These are phyloP conservation scores for Aphaenogaster rudis DNA, from an alignment of 1,140 invertebrate genomes.

Conservation along the genomic window DNA sequence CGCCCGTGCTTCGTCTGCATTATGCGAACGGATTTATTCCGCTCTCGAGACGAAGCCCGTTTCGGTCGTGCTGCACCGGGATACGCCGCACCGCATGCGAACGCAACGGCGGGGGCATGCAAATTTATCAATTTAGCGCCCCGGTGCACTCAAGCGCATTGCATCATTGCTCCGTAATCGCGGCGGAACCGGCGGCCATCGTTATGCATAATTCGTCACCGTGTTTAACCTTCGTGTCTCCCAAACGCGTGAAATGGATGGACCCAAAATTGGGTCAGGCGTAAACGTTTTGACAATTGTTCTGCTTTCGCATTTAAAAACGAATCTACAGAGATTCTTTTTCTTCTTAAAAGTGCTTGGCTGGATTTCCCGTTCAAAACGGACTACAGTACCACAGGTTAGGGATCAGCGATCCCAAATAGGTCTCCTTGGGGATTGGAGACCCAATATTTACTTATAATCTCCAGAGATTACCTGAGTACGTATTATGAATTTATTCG, in stretches of 20 bases:
- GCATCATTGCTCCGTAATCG: slow-evolving; percentile 77
- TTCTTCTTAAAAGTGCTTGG: too few relatives aligned
- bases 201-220: slow-evolving; percentile 29
- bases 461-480: too few relatives aligned
- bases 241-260: background rate
- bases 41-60: slow-evolving; percentile 41
- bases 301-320: background rate
- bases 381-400: too few relatives aligned
- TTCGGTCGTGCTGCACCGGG: slow-evolving; percentile 23
- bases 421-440: too few relatives aligned
- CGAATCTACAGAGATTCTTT: background rate
- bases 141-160: slow-evolving; percentile 79
- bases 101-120: slow-evolving; percentile 73
- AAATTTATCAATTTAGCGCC: slow-evolving; percentile 86
- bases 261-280: slow-evolving; percentile 17
- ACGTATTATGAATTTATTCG: too few relatives aligned
- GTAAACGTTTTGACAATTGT: background rate
- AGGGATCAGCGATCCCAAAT: too few relatives aligned
- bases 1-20: slow-evolving; percentile 28
- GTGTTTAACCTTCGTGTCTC: background rate
- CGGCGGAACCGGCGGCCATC: slow-evolving; percentile 44
- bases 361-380: too few relatives aligned
- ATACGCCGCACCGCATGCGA: slow-evolving; percentile 14
- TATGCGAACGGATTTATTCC: slow-evolving; percentile 58
- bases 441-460: too few relatives aligned